Evolutionary conservation across 2,888 invertebrate species (phyloP), one percentile per base, ranked within the genome.

Genomic region (Drosophila koepferae): DNA sequence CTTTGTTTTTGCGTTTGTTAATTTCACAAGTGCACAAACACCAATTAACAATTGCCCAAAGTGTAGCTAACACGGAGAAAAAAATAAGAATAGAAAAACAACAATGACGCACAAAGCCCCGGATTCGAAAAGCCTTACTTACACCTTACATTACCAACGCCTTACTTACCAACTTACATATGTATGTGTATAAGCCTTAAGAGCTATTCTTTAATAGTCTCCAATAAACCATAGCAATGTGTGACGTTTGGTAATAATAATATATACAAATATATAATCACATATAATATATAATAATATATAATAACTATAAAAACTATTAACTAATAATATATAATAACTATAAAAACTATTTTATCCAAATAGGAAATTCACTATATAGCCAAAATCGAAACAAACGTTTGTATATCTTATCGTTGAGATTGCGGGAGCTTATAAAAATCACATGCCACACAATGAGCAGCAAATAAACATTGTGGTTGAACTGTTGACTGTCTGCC

Each of bases 1-100:
- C 16, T 56, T 43, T 16, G 3, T 43, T 43, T 44, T 58, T 61
- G 23, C 23, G 10, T 38, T 54, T 38, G 54, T 60, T 51, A 12
- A 76, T 76, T 81, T 84, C 88, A 69, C 88, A 82, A 80, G 68
- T 86, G 67, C 66, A 74, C 82, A 61, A 73, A 60, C 54, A 49
- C 38, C 55, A 72, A 80, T 80, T 82, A 80, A 76, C 72, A 80
- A 69, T 70, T 53, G 59, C 58, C 68, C 71, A 72, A 72, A 78
- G 71, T 68, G 65, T 74, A 78, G 40, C 64, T 67, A 40, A 53
- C 38, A 34, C 38, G 44, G 63, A 64, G 63, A 67, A 64, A 28
- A 6, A 28, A 28, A n/a, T n/a, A 28, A 23, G 23, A 23, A 14
- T 43, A 40, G 60, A 54, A 38, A 41, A 43, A 43, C 20, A 34